Conservation (phyloP, 2,113 vertebrate species). For the Zosterops japonicus region DNA sequence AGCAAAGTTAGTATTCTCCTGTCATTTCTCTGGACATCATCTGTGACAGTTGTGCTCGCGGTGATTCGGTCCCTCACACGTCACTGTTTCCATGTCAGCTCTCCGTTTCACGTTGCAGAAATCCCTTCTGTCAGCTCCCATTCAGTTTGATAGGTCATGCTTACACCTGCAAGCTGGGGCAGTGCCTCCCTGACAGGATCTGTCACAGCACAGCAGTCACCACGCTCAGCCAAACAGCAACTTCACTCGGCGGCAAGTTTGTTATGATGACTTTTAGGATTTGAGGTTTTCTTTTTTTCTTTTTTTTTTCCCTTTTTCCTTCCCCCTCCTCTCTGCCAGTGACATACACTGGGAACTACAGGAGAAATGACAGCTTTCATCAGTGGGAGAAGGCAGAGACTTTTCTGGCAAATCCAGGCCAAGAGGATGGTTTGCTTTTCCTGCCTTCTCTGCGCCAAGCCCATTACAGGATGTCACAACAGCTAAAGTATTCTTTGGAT, state of each 20-base stretch:
- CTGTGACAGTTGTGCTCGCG: slow-evolving; percentile 68
- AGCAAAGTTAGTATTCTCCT: slow-evolving; percentile 60
- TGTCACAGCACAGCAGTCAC: slow-evolving; percentile 69
- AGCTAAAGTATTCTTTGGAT: background rate
- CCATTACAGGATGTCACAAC: background rate
- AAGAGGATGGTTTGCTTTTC: slow-evolving; percentile 6
- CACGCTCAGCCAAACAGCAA: slow-evolving; percentile 49
- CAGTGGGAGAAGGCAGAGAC: background rate
- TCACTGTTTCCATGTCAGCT: slow-evolving; percentile 71
- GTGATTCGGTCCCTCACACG: slow-evolving; percentile 64
- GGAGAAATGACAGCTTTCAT: slow-evolving; percentile 25
- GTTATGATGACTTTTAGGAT: slow-evolving; percentile 43
- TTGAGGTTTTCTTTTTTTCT: background rate
- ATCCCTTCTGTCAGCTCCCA: slow-evolving; percentile 77
- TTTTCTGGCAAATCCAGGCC: background rate
- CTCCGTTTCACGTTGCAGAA: slow-evolving; percentile 51
- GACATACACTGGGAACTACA: background rate
- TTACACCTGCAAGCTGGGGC: slow-evolving; percentile 68
- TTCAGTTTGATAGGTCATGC: slow-evolving; percentile 75
- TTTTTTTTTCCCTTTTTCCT: too few relatives aligned
- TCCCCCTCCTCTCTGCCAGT: background rate
- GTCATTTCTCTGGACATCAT: slow-evolving; percentile 70
- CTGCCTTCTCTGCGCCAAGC: background rate
- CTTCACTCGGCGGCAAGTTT: slow-evolving; percentile 56
- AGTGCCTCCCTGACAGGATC: slow-evolving; percentile 65